These are phyloP conservation scores for Aleadryas rufinucha DNA, from an alignment of 2,113 vertebrate species.

Conservation along the genomic window DNA sequence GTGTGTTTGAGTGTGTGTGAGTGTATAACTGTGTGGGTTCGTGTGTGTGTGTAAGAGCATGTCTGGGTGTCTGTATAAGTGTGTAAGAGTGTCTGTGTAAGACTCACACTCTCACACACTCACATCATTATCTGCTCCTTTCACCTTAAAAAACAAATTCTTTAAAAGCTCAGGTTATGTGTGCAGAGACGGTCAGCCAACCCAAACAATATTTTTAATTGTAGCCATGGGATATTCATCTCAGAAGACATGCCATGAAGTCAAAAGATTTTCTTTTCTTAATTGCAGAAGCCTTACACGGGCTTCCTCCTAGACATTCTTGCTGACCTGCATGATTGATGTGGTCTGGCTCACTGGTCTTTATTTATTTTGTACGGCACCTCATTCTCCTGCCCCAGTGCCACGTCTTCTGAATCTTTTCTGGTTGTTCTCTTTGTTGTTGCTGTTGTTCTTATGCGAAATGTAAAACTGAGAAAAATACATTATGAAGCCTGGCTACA, in stretches of 20 bases:
- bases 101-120: neutral
- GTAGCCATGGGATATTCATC: slow-evolving; percentile 36
- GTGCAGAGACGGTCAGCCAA: neutral
- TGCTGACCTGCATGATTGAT: slow-evolving; percentile 2
- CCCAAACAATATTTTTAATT: slow-evolving; percentile 23
- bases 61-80: too few relatives aligned
- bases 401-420: neutral
- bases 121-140: neutral
- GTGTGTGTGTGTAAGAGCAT: neutral
- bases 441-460: neutral
- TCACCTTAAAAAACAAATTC: neutral
- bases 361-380: slow-evolving; percentile 7
- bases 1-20: neutral
- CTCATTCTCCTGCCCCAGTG: neutral
- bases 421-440: neutral
- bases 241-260: neutral
- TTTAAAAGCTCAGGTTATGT: neutral
- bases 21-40: neutral
- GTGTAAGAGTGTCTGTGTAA: neutral
- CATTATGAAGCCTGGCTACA: neutral
- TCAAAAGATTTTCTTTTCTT: slow-evolving; percentile 20
- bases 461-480: neutral
- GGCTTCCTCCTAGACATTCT: neutral
- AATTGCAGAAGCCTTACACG: neutral
- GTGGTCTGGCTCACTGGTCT: neutral